A percentile compares a stretch with the other conserved stretches of the same genome.
Evolutionary conservation across 2,888 invertebrate species (phyloP).

Genomic region (Acleris emargana): DNA sequence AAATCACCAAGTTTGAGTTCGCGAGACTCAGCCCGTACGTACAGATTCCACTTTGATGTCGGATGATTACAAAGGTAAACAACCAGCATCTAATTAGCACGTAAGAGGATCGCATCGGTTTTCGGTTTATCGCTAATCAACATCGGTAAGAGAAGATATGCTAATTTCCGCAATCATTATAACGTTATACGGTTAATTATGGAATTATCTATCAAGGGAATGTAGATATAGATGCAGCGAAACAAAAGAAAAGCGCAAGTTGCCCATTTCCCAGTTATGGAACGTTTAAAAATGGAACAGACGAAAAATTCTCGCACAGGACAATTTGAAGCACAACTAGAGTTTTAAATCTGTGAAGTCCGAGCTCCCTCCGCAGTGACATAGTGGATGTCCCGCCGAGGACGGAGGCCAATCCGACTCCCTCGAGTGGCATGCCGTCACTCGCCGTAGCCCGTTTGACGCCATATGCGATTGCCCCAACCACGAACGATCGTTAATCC

Average conservation of each 20-base stretch:
- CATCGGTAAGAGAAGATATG: slow-evolving; percentile 60
- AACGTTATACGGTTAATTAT: slow-evolving; percentile 5
- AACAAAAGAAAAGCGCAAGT: slow-evolving; percentile 3
- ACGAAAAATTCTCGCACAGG: slow-evolving; percentile 25
- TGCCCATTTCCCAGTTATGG: background rate
- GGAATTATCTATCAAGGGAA: background rate
- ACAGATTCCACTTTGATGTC: slow-evolving; percentile 62
- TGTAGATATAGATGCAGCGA: background rate
- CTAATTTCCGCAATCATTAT: slow-evolving; percentile 52
- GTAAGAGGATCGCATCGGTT: slow-evolving; percentile 63
- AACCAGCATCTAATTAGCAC: slow-evolving; percentile 68
- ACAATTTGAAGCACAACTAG: slow-evolving; percentile 36
- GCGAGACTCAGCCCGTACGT: slow-evolving; percentile 38
- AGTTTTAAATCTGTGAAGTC: slow-evolving; percentile 60
- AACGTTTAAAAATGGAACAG: slow-evolving; percentile 1
- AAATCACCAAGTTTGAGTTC: slow-evolving; percentile 73
- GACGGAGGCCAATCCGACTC: slow-evolving; percentile 75
- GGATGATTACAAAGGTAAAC: slow-evolving; percentile 69
- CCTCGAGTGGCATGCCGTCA: slow-evolving; percentile 79
- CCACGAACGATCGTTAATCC: slow-evolving; percentile 57
- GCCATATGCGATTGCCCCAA: slow-evolving; percentile 72
- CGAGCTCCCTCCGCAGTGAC: slow-evolving; percentile 56
- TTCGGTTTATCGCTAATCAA: slow-evolving; percentile 61
- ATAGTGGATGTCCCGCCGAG: slow-evolving; percentile 66
- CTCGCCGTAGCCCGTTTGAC: slow-evolving; percentile 78